phyloP scores from a whole-genome alignment of 2,888 invertebrate genomes.

The Itoplectis maculator region DNA sequence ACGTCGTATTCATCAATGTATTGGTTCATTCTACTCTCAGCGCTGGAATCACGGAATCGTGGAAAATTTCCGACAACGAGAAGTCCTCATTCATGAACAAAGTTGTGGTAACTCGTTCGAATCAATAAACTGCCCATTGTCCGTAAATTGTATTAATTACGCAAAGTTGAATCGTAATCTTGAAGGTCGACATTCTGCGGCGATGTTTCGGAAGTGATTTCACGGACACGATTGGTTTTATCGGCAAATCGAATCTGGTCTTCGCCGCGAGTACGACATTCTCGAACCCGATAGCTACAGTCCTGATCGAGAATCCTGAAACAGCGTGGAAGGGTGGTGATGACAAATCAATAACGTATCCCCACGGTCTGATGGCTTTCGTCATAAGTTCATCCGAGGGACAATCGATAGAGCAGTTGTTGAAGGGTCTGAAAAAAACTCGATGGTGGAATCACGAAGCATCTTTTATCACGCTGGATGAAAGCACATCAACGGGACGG shows the following conservation, averaged over 20 bases:
- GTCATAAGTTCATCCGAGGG: background rate
- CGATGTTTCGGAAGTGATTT: constrained; percentile 2
- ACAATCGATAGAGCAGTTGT: background rate
- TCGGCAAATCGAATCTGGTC: background rate
- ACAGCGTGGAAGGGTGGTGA: background rate
- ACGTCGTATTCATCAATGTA: background rate
- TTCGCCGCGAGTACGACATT: background rate
- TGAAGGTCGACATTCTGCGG: background rate
- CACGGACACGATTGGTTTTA: background rate
- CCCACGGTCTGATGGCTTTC: background rate
- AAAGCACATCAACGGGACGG: background rate
- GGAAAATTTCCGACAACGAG: background rate
- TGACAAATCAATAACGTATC: background rate
- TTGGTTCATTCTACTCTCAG: background rate
- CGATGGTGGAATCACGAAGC: constrained; percentile 14
- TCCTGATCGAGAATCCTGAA: background rate
- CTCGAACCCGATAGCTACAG: background rate
- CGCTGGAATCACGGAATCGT: background rate
- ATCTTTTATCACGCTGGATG: background rate
- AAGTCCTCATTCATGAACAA: background rate
- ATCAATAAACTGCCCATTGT: background rate
- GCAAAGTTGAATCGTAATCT: background rate
- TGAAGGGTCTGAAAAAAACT: background rate
- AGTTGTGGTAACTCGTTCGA: background rate
- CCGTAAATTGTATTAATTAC: background rate